Base-by-base conservation (phyloP, 2,888 invertebrate species). In the Calliscelio sp. region DNA sequence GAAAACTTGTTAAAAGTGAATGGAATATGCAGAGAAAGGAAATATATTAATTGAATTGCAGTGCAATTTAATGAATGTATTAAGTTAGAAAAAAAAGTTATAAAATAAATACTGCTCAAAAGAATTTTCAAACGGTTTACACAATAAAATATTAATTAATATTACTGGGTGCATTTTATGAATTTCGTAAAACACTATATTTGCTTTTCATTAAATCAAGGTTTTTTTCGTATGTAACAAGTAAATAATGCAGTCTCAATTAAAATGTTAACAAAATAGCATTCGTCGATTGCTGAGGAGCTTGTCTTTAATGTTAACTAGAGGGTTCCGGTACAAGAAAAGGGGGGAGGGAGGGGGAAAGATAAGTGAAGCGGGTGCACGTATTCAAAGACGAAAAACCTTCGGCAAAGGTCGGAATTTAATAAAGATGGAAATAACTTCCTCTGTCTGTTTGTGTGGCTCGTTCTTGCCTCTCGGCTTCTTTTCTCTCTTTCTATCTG, bases 341-440 rank as follows among this genome's bases (percentile, higher is more conserved):
- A 38, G 8, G 38, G 38, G 8, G 14, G 7, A 11, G 35, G 35
- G 41, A 22, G 6, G 53, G 24, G 25, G 11, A 18, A 35, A 25
- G 66, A 66, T 66, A 49, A 35, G 59, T 70, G 44, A 73, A 44
- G 61, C 55, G 8, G 51, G 55, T 57, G 28, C 25, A 35, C 53
- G 61, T 61, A 77, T 68, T 78, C 71, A 65, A 75, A 74, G 75
- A 78, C 55, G 32, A 18, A 41, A 63, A 53, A 68, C 80, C 59
- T 55, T 70, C 71, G 74, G 38, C 78, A 83, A 83, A 81, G 81
- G 81, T 71, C 71, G 77, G 79, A 75, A 80, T 79, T 82, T 78
- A 81, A 86, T 79, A 81, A 81, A 79, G 74, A 81, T 81, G 80
- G 74, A 84, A 84, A 77, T 77, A 75, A 80, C 80, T 80, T 68